These are phyloP conservation scores for Pachyramphus minor DNA, from an alignment of 2,113 vertebrate species.

Conservation along the genomic window DNA sequence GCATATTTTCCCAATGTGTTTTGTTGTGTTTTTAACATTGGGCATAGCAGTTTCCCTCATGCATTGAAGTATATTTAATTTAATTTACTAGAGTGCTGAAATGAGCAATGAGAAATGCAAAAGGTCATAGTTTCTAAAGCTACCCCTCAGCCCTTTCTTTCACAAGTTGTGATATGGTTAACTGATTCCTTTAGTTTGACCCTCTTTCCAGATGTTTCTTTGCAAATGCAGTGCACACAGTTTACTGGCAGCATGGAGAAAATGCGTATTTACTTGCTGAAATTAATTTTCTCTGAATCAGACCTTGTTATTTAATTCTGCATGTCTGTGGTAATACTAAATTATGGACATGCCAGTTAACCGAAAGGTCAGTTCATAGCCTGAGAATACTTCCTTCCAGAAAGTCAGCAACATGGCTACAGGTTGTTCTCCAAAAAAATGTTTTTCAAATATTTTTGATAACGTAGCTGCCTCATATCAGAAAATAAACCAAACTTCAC, in stretches of 20 bases:
- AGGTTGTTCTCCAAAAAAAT: not conserved
- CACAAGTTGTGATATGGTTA: not conserved
- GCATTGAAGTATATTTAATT: not conserved
- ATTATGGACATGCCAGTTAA: not conserved
- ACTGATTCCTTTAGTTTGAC: not conserved
- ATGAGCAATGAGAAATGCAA: not conserved
- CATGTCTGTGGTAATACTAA: not conserved
- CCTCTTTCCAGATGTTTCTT: not conserved
- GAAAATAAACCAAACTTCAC: not conserved
- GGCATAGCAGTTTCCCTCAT: not conserved
- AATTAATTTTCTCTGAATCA: conserved; percentile 5
- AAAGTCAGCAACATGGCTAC: not conserved
- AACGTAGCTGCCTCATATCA: not conserved
- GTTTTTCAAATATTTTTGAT: not conserved
- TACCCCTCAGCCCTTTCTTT: not conserved
- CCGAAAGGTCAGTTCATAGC: not conserved
- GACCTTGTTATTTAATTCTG: conserved; percentile 1
- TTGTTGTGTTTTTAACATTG: not conserved
- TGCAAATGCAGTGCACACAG: not conserved
- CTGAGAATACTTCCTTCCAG: not conserved
- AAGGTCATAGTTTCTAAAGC: not conserved
- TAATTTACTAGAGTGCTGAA: not conserved
- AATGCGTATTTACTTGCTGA: not conserved
- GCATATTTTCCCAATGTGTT: not conserved
- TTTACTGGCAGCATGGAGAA: conserved; percentile 6